Conservation (phyloP, 2,113 vertebrate genomes). For the Psittacula cyanocephala region DNA sequence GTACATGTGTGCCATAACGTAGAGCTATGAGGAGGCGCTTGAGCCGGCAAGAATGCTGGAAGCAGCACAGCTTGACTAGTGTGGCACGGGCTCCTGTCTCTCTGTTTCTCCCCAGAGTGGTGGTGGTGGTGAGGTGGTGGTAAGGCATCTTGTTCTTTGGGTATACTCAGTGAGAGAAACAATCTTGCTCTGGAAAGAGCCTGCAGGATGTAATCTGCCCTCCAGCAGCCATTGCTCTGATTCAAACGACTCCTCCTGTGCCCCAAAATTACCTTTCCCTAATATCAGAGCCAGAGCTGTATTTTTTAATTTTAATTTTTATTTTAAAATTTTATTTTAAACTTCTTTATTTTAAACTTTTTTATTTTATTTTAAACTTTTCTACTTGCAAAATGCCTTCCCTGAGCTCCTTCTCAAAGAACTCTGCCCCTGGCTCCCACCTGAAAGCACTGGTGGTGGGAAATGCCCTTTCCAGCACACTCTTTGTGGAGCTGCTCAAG, state of each 20-base stretch:
- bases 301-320: not conserved
- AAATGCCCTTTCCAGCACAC: not conserved
- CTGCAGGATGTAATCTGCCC: not conserved
- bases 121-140: not conserved
- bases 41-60: not conserved
- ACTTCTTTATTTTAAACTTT: not conserved
- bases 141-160: not conserved
- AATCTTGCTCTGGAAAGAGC: not conserved
- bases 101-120: not conserved
- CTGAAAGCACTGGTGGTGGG: not conserved
- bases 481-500: not conserved
- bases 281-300: not conserved
- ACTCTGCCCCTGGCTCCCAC: not conserved
- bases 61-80: accelerated
- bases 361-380: not conserved
- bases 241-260: not conserved
- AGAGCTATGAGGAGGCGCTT: not conserved
- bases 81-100: not conserved
- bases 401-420: accelerated
- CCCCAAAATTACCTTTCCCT: not conserved
- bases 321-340: not conserved
- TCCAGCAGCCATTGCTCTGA: not conserved
- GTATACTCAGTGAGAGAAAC: not conserved
- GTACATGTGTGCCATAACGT: not conserved
- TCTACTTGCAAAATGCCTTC: not conserved